Percentiles rank a stretch among this genome's conserved stretches.
Conservation (phyloP, 2,113 vertebrate genomes). For the Urocynchramus pylzowi region DNA sequence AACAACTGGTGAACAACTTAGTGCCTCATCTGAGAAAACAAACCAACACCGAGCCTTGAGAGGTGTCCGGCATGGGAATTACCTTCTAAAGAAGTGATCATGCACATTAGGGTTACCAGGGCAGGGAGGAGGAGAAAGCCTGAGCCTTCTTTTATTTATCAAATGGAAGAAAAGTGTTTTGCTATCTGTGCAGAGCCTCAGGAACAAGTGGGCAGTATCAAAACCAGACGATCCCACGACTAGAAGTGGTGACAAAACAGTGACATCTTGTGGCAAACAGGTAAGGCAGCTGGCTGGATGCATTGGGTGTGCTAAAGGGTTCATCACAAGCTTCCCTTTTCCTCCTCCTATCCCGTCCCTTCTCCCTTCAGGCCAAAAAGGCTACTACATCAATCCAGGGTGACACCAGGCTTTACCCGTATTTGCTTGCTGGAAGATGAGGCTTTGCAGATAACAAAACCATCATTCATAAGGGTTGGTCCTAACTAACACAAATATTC, state of each 20-base stretch:
- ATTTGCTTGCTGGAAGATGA: not conserved
- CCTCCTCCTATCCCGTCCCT: not conserved
- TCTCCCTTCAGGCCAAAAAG: not conserved
- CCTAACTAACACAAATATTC: not conserved
- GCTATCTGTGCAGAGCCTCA: not conserved
- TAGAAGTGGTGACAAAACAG: not conserved
- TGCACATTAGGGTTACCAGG: not conserved
- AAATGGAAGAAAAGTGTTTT: not conserved
- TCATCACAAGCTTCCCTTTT: not conserved
- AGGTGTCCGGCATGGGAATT: not conserved
- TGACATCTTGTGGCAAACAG: slow-evolving; percentile 3
- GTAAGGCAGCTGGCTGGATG: not conserved
- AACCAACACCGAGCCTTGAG: not conserved
- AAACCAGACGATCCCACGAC: not conserved
- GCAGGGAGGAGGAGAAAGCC: not conserved
- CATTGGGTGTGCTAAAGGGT: not conserved
- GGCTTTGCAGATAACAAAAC: not conserved
- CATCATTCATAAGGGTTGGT: not conserved
- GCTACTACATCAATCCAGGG: not conserved
- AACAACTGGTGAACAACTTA: not conserved
- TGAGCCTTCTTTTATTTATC: not conserved
- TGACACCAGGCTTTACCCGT: not conserved
- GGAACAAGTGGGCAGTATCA: not conserved
- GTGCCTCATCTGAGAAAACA: not conserved
- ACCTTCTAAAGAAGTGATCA: not conserved